Evolutionary conservation across 2,888 invertebrate genomes (phyloP).

Genomic region (Branchipolynoe longqiensis): DNA sequence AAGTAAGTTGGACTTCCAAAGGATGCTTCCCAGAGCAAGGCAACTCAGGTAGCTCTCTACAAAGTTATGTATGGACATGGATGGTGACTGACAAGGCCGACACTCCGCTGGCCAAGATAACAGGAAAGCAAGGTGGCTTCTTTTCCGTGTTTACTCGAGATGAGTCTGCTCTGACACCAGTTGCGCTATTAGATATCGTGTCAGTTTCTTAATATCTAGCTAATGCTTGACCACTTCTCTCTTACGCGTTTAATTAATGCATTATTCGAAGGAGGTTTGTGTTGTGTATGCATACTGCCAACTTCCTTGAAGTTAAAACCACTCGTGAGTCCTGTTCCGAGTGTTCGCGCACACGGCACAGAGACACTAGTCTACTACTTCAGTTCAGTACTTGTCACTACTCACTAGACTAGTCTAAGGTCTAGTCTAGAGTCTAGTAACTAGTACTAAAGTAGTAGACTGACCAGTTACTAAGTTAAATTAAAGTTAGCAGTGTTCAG

Average conservation of each 20-base stretch:
- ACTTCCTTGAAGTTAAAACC: slow-evolving; percentile 4
- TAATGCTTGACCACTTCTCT: neutral
- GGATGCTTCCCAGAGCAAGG: neutral
- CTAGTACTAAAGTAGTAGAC: too few relatives aligned
- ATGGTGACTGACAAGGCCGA: slow-evolving; percentile 28
- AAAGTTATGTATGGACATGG: slow-evolving; percentile 15
- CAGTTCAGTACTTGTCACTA: too few relatives aligned
- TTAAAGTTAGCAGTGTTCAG: too few relatives aligned
- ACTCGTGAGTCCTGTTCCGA: neutral
- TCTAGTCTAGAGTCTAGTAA: too few relatives aligned
- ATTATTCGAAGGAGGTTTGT: neutral
- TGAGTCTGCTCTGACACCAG: neutral
- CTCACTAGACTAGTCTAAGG: too few relatives aligned
- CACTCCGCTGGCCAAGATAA: neutral
- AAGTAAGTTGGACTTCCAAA: neutral
- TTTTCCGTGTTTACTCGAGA: slow-evolving; percentile 10
- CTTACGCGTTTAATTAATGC: neutral
- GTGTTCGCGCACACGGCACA: neutral
- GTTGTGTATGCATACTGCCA: neutral
- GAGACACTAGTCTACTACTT: too few relatives aligned
- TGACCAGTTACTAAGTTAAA: too few relatives aligned
- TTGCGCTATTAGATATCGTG: neutral
- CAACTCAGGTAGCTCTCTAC: neutral
- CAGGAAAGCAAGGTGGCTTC: slow-evolving; percentile 9
- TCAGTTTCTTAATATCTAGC: neutral